A percentile compares a stretch with the other conserved stretches of the same genome.
Conservation (phyloP, 1,140 invertebrate species). For the Tetragnatha versicolor region DNA sequence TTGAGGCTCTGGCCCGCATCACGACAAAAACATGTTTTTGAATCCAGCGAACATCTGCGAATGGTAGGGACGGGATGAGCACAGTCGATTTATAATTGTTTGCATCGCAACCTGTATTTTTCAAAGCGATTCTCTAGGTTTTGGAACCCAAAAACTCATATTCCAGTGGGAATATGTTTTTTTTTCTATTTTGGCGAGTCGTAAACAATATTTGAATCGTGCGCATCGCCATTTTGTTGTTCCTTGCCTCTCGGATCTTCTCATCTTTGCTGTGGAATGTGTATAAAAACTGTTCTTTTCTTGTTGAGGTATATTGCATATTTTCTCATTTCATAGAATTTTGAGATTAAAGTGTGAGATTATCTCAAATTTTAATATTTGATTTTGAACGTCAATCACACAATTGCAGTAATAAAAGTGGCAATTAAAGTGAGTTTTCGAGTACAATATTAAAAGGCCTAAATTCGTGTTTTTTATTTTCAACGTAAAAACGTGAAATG, state of each 20-base stretch:
- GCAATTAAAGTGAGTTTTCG: too few species aligned
- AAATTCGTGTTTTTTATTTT: too few species aligned
- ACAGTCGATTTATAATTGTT: constrained; percentile 3
- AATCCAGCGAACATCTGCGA: constrained; percentile 4
- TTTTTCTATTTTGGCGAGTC: not conserved
- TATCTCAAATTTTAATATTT: too few species aligned
- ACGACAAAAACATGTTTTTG: constrained; percentile 10
- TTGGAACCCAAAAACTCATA: too few species aligned
- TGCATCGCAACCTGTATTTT: constrained; percentile 14
- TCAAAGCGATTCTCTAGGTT: not conserved
- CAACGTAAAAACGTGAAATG: too few species aligned
- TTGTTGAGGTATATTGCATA: not conserved
- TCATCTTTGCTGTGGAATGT: not conserved
- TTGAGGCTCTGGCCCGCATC: not conserved
- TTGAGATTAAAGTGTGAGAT: too few species aligned
- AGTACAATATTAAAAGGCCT: too few species aligned
- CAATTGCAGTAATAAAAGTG: too few species aligned
- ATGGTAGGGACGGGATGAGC: not conserved
- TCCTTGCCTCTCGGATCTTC: not conserved
- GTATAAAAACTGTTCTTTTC: not conserved
- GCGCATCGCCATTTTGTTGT: not conserved
- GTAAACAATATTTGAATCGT: constrained; percentile 13
- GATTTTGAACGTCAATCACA: too few species aligned
- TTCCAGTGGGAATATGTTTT: not conserved
- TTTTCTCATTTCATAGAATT: too few species aligned